These are phyloP conservation scores for Enteromius thamalakanensis DNA, from an alignment of 2,797 vertebrate species.

Conservation along the genomic window DNA sequence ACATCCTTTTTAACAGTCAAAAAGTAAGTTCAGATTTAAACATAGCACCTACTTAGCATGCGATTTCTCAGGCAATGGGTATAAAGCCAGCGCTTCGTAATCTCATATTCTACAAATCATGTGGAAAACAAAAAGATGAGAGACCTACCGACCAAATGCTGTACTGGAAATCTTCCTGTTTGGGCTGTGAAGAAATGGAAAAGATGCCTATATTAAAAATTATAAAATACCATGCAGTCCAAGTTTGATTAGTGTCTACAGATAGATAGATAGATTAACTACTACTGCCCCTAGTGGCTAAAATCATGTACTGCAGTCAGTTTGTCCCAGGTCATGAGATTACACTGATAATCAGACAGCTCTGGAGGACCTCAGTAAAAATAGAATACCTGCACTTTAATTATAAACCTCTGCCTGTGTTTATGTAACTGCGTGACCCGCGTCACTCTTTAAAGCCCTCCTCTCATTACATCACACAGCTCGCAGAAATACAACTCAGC, in stretches of 20 bases:
- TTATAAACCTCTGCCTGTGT: conserved; percentile 31
- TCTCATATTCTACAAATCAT: neutral
- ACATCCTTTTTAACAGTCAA: neutral
- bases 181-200: conserved; percentile 77
- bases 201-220: neutral
- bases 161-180: conserved; percentile 96
- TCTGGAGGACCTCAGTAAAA: conserved; percentile 29
- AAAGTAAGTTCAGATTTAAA: neutral
- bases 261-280: neutral
- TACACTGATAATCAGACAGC: conserved; percentile 24
- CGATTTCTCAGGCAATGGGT: neutral
- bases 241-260: neutral
- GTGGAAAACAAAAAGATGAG: neutral
- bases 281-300: neutral
- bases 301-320: conserved; percentile 6
- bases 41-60: neutral
- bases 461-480: conserved; percentile 34
- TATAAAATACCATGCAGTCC: neutral
- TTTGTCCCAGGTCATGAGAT: conserved; percentile 27
- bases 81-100: neutral
- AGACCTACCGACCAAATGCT: conserved; percentile 92
- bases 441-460: conserved; percentile 22
- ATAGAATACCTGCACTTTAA: conserved; percentile 45
- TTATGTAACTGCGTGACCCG: conserved; percentile 28
- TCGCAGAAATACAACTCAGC: neutral